phyloP scores from a whole-genome alignment of 2,113 vertebrate genomes.

The Otolemur garnettii region DNA sequence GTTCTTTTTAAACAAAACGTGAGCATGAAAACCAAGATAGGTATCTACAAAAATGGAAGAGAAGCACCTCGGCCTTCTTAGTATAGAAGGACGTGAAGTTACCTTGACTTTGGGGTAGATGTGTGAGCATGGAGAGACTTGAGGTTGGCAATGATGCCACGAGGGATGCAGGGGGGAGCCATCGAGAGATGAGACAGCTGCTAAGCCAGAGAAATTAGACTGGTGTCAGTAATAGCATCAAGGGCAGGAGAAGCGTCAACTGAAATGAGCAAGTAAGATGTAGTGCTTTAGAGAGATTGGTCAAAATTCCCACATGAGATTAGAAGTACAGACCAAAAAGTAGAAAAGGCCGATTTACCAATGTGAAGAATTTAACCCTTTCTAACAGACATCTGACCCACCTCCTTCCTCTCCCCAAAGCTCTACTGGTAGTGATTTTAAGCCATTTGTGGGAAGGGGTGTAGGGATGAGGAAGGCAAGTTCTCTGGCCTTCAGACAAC shows the following conservation, averaged over 20 bases:
- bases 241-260: neutral
- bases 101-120: neutral
- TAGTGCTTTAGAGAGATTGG: neutral
- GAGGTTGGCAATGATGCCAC: neutral
- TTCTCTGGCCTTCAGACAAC: neutral
- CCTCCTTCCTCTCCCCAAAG: neutral
- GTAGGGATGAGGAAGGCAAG: neutral
- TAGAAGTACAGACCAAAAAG: neutral
- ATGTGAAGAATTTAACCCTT: neutral
- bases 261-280: neutral
- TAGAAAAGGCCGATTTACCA: neutral
- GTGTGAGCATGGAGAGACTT: neutral
- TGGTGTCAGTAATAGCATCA: neutral
- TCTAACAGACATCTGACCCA: neutral
- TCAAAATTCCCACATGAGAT: neutral
- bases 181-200: neutral
- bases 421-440: neutral
- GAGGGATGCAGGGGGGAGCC: neutral
- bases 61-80: neutral
- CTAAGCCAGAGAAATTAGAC: constrained; percentile 28
- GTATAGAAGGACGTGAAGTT: neutral
- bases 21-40: neutral
- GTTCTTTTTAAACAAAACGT: neutral
- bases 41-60: neutral
- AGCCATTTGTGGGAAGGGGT: neutral